These are phyloP conservation scores for Habropoda laboriosa DNA, from an alignment of 1,140 invertebrate genomes.

Conservation along the genomic window DNA sequence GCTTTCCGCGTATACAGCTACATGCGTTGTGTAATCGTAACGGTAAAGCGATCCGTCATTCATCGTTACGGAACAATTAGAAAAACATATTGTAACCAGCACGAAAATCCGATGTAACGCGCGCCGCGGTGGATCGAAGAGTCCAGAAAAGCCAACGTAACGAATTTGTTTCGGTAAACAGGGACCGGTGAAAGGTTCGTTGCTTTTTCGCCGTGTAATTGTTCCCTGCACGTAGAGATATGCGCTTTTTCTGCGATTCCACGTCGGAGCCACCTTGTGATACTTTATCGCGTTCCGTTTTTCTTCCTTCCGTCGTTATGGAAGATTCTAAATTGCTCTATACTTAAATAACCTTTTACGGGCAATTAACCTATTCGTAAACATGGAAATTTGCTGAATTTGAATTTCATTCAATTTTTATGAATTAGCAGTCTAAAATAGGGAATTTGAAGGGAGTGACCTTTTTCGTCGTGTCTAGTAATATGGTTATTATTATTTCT, in stretches of 20 bases:
- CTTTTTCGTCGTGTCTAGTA: too few species aligned
- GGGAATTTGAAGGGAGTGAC: too few species aligned
- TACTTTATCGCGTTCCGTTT: neutral
- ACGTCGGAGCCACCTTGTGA: neutral
- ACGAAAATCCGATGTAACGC: neutral
- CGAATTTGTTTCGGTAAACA: slow-evolving; percentile 18
- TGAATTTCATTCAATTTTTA: neutral
- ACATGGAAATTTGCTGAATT: neutral
- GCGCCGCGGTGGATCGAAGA: neutral
- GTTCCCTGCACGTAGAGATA: neutral
- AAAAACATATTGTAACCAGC: slow-evolving; percentile 1
- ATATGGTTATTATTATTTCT: too few species aligned
- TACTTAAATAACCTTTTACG: too few species aligned
- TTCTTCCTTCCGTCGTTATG: too few species aligned
- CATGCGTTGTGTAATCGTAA: slow-evolving; percentile 38
- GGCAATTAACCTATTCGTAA: too few species aligned
- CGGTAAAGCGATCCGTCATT: slow-evolving; percentile 47
- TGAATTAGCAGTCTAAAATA: too few species aligned
- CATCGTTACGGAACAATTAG: slow-evolving; percentile 27
- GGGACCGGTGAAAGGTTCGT: slow-evolving; percentile 10
- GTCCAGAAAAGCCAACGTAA: neutral
- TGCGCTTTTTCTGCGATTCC: neutral
- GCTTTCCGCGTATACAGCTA: slow-evolving; percentile 28
- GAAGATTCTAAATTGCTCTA: too few species aligned
- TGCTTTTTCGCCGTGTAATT: neutral